Percentiles rank a stretch among this genome's conserved stretches.
phyloP scores from a whole-genome alignment of 2,888 invertebrate species.

The Yponomeuta cagnagella region DNA sequence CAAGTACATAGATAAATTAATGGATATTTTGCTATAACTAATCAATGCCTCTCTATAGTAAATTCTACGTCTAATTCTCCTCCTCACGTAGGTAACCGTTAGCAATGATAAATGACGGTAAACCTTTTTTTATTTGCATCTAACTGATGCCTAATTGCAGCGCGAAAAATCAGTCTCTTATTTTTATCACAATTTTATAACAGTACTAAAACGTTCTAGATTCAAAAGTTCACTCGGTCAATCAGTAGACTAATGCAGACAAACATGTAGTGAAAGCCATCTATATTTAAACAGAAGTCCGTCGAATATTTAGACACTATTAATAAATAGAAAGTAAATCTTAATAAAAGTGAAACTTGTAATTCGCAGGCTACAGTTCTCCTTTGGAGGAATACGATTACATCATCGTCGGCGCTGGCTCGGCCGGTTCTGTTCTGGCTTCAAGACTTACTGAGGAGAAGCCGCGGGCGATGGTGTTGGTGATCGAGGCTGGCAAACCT shows the following conservation, averaged over 20 bases:
- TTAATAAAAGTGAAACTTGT: not conserved
- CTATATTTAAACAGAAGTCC: not conserved
- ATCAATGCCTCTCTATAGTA: no score
- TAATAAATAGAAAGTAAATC: not conserved
- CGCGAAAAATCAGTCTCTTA: not conserved
- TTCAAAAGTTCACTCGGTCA: not conserved
- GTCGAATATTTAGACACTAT: not conserved
- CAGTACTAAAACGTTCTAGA: not conserved
- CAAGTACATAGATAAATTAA: no score
- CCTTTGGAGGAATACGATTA: slow-evolving; percentile 77
- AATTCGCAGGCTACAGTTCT: slow-evolving; percentile 35
- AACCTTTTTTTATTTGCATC: no score
- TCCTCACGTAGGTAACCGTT: no score
- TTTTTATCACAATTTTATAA: slow-evolving; percentile 3
- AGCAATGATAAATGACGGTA: no score
- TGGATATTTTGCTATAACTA: no score
- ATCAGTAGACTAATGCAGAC: not conserved
- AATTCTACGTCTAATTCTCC: no score
- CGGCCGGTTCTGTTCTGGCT: slow-evolving; percentile 82
- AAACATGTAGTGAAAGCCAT: not conserved
- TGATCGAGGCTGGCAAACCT: slow-evolving; percentile 78
- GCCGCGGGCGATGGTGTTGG: slow-evolving; percentile 70
- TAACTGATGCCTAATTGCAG: no score
- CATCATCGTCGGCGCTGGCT: slow-evolving; percentile 81
- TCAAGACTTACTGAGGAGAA: slow-evolving; percentile 80